A percentile compares a stretch with the other conserved stretches of the same genome.
These are phyloP conservation scores for Eupelmus urozonus DNA, from an alignment of 2,888 invertebrate species.

Conservation along the genomic window DNA sequence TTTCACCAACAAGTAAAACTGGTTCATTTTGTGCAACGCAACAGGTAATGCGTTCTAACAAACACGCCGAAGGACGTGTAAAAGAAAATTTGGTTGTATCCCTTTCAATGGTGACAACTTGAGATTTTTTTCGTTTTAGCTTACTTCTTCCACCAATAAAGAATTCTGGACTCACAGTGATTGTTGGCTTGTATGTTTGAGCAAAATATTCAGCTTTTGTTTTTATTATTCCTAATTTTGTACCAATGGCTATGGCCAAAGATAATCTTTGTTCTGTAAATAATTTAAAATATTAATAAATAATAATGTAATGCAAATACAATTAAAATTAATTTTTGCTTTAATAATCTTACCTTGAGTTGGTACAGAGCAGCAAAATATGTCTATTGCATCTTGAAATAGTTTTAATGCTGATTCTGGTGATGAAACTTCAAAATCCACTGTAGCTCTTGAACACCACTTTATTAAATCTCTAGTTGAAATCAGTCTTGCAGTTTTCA, in stretches of 20 bases:
- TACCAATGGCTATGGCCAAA: conserved; percentile 86
- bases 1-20: conserved; percentile 96
- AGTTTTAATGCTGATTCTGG: conserved; percentile 84
- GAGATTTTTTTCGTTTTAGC: conserved; percentile 65
- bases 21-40: conserved; percentile 92
- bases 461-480: conserved; percentile 94
- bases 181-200: conserved; percentile 87
- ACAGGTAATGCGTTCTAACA: conserved; percentile 92
- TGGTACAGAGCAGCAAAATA: conserved; percentile 90
- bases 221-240: conserved; percentile 88
- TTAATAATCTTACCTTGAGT: conserved; percentile 72
- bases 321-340: neutral
- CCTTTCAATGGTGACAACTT: conserved; percentile 73
- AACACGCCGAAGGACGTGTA: conserved; percentile 87
- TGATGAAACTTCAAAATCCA: conserved; percentile 86
- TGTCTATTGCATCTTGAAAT: conserved; percentile 93
- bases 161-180: conserved; percentile 79
- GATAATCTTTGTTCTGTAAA: conserved; percentile 81
- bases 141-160: conserved; percentile 86
- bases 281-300: neutral
- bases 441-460: conserved; percentile 89
- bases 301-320: neutral
- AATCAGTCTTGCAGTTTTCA: conserved; percentile 82
- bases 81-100: conserved; percentile 84
- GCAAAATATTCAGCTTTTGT: conserved; percentile 90